phyloP scores from a whole-genome alignment of 2,113 vertebrate genomes.

The Elephantulus edwardii region DNA sequence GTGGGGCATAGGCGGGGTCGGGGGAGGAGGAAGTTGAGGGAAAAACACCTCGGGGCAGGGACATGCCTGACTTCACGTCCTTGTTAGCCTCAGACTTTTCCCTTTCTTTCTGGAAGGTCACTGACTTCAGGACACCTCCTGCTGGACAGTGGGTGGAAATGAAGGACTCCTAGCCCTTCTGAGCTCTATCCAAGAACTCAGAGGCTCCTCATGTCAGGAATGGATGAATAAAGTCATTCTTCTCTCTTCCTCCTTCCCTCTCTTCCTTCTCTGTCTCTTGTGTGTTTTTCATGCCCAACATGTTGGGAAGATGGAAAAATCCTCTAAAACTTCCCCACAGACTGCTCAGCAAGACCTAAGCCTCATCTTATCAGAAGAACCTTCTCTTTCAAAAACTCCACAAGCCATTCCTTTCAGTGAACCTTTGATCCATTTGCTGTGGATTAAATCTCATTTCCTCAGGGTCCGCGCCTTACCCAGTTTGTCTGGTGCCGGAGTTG shows the following conservation, averaged over 20 bases:
- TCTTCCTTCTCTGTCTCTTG: not conserved
- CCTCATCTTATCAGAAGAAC: not conserved
- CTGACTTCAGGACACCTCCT: not conserved
- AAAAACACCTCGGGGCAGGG: not conserved
- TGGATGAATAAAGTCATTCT: not conserved
- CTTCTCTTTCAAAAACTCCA: conserved; percentile 19
- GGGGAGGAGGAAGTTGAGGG: not conserved
- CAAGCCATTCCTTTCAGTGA: not conserved
- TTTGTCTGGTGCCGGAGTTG: not conserved
- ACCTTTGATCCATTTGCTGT: not conserved
- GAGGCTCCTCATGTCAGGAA: not conserved
- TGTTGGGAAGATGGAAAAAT: not conserved
- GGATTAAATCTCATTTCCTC: conserved; percentile 12
- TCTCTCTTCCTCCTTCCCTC: not conserved
- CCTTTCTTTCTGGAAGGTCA: not conserved
- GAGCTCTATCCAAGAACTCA: not conserved
- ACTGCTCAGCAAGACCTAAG: not conserved
- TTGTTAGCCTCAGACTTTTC: not conserved
- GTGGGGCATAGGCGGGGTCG: not conserved
- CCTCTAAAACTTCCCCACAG: not conserved
- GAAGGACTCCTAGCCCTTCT: not conserved
- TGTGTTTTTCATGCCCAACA: not conserved
- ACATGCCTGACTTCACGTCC: not conserved
- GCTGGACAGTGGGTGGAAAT: not conserved
- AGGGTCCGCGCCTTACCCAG: not conserved